Evolutionary conservation across 2,113 vertebrate species (phyloP), one percentile per base, ranked within the genome.

Genomic region (Thalassoma bifasciatum): DNA sequence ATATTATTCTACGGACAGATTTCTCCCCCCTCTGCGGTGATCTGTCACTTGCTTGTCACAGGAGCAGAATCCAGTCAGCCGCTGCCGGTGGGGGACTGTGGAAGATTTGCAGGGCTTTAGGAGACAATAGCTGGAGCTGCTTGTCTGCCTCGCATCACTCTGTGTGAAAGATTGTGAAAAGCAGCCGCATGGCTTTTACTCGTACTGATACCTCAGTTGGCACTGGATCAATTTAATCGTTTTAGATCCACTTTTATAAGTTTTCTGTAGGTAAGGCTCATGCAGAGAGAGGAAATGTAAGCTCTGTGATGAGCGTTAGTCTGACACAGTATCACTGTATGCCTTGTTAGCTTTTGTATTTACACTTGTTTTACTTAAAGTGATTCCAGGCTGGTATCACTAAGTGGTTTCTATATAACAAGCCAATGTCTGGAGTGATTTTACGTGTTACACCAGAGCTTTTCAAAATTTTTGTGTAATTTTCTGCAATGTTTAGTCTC

Each of bases 1-100:
- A 69, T 83, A 82, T 90, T 85, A 79, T 81, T 86, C 81, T 72
- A 85, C 73, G 69, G 79, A 77, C 71, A 77, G 40, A 76, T 75
- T 66, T 50, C 65, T 54, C 30, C 63, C 74, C 75, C 72, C 61
- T 58, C 14, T 9, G 81, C 42, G 14, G 69, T 82, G 81, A 86
- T 86, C 82, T 88, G 90, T 89, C 85, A 79, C 72, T 86, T 66
- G 77, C 83, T 82, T 83, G 80, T 89, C 85, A 82, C 44, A 22
- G 53, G 66, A 44, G 19, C 59, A 52, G 81, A 63, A 74, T 79
- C 83, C 83, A 71, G 81, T 87, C 73, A 84, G 72, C 69, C 42
- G 21, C 65, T 70, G 76, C 81, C 77, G 38, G 60, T 78, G 53
- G 78, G 84, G 66, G 52, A 86, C 73, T 65, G n/a, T 34, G 66